phyloP scores from a whole-genome alignment of 2,797 vertebrate species.

The Phaenicophaeus curvirostris region DNA sequence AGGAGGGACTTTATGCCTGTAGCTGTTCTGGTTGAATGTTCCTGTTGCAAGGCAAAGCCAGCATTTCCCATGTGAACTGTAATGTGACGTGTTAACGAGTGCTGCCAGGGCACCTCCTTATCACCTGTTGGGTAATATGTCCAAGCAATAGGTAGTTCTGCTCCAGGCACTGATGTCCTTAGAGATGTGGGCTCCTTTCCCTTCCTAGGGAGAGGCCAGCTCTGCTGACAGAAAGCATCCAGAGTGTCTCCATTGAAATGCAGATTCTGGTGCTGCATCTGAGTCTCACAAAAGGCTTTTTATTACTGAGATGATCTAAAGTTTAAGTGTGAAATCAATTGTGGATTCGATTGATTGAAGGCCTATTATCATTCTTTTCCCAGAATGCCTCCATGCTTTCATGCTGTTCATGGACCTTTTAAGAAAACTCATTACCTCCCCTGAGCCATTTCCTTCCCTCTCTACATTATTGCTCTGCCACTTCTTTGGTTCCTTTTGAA shows the following conservation, averaged over 20 bases:
- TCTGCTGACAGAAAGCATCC: neutral
- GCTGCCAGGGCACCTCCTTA: neutral
- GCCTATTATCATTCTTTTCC: neutral
- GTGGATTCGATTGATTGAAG: constrained; percentile 41
- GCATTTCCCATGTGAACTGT: neutral
- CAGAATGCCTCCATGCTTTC: constrained; percentile 7
- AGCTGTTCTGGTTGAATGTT: neutral
- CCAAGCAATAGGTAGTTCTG: neutral
- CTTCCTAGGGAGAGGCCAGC: neutral
- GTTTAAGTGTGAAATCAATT: constrained; percentile 16
- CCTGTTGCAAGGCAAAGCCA: neutral
- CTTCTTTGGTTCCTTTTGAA: constrained; percentile 8
- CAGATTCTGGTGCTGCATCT: neutral
- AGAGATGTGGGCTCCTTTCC: neutral
- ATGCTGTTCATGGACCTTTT: neutral
- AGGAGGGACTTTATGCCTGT: neutral
- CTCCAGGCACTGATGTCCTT: neutral
- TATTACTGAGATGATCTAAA: neutral
- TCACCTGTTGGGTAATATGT: neutral
- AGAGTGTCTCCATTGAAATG: neutral
- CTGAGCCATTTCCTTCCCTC: neutral
- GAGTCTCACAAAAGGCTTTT: neutral
- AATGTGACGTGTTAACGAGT: no score
- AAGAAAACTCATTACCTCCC: constrained; percentile 30
- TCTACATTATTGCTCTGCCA: neutral